Evolutionary conservation across 2,888 invertebrate species (phyloP).

Genomic region (Cheilosia scutellata): DNA sequence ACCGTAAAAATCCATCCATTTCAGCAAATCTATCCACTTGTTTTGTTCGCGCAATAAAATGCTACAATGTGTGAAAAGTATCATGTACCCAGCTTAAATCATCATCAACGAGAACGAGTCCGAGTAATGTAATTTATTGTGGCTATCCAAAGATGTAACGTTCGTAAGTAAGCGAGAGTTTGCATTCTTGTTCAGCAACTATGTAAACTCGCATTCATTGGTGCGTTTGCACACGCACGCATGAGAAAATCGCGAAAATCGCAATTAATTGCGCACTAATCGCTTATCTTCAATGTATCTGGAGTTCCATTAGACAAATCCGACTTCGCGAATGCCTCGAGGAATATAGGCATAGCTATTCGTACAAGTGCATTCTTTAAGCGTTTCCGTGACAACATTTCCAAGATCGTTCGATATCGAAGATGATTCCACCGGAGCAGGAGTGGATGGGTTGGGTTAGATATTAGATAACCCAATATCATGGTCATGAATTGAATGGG

Average conservation of each 20-base stretch:
- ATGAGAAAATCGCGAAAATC: slow-evolving; percentile 55
- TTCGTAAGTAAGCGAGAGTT: neutral
- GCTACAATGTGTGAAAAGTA: slow-evolving; percentile 44
- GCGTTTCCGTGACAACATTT: slow-evolving; percentile 23
- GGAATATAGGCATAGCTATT: neutral
- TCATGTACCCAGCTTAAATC: slow-evolving; percentile 15
- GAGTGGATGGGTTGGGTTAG: neutral
- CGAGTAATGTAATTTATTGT: slow-evolving; percentile 23
- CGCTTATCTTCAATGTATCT: slow-evolving; percentile 64
- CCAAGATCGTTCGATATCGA: slow-evolving; percentile 20
- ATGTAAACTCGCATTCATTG: slow-evolving; percentile 22
- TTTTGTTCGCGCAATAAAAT: slow-evolving; percentile 23
- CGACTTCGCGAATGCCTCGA: slow-evolving; percentile 25
- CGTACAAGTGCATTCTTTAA: slow-evolving; percentile 24
- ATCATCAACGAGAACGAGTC: slow-evolving; percentile 17
- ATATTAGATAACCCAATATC: slow-evolving; percentile 25
- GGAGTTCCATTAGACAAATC: slow-evolving; percentile 65
- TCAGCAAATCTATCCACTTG: slow-evolving; percentile 6
- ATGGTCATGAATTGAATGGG: slow-evolving; percentile 39
- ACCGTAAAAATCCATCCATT: slow-evolving; percentile 9
- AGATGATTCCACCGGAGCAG: slow-evolving; percentile 11
- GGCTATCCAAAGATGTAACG: neutral
- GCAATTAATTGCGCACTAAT: slow-evolving; percentile 72
- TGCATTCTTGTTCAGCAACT: slow-evolving; percentile 27
- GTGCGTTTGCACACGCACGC: neutral